Evolutionary conservation across 92 coral and sea anemone species (phyloP), one percentile per base, ranked within the genome.

Genomic region (Palythoa grandiflora): DNA sequence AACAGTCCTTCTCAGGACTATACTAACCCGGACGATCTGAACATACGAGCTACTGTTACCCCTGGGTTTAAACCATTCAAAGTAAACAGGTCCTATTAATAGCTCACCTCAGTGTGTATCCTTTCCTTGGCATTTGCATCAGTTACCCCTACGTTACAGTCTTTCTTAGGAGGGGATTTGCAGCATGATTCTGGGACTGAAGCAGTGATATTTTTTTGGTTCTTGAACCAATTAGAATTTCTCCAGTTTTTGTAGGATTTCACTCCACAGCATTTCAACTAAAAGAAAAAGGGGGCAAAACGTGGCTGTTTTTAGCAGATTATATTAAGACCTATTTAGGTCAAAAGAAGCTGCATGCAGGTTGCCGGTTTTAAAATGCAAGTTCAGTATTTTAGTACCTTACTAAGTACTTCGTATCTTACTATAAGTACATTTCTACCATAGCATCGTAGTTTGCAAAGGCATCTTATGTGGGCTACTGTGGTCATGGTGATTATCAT

Each of bases 241-340:
- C 47, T 63, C 96, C 96, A 94, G 51, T 91, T 92, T 61, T 79
- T 84, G 70, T 93, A 91, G 44, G 92, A 89, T 37, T 77, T 60
- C 54, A 92, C 93, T 61, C 96, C 96, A 85, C 96, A 94, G 88
- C 96, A 94, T 52, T 92, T 83, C 83, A 94, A 68, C 94, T 94
- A 61, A 48, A 68, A 17, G 17, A 84, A 52, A 61, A 38, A 7
- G 48, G 72, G 17, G 15, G 28, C 13, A 80, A 35, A 37, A 28
- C 6, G 72, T 11, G 1, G 15, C 19, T 14, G 28, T 28, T 28
- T 28, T 12, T 44, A 44, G 48, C 6, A 44, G 48, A 44, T 3
- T 44, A 44, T 44, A 3, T 44, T 44, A 44, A 3, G 3, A 44
- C 48, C 48, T 44, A 44, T 6, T 44, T 3, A 44, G 6, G 3